Percentiles rank a stretch among this genome's conserved stretches.
phyloP scores from a whole-genome alignment of 2,888 invertebrate species.

The Shargacucullia verbasci region DNA sequence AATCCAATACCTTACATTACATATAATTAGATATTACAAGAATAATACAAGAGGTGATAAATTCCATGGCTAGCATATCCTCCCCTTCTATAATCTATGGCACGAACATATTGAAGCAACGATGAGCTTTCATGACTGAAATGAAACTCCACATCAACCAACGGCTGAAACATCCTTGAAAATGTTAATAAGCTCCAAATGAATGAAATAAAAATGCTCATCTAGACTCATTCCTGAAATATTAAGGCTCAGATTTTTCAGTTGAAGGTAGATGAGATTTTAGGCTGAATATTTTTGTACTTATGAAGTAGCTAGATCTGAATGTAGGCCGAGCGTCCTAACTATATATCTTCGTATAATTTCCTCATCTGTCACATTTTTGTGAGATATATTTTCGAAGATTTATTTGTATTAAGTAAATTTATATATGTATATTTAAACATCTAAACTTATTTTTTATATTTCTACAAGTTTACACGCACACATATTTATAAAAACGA shows the following conservation, averaged over 20 bases:
- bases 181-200: constrained; percentile 31
- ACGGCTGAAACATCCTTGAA: constrained; percentile 14
- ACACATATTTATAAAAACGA: too few relatives aligned
- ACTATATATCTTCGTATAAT: background rate
- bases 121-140: constrained; percentile 7
- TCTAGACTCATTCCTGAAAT: background rate
- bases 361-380: too few relatives aligned
- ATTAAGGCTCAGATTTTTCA: constrained; percentile 3
- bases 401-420: too few relatives aligned
- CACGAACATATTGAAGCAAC: constrained; percentile 4
- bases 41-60: too few relatives aligned
- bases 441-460: too few relatives aligned
- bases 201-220: constrained; percentile 17
- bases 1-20: too few relatives aligned
- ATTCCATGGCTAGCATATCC: too few relatives aligned
- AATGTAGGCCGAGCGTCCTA: too few relatives aligned
- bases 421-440: too few relatives aligned
- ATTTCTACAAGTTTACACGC: too few relatives aligned
- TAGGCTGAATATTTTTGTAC: background rate
- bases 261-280: constrained; percentile 3
- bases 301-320: background rate
- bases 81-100: background rate
- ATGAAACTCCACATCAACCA: constrained; percentile 17
- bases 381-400: too few relatives aligned
- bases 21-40: too few relatives aligned